Conservation (phyloP, 2,888 invertebrate species). For the Microctonus brassicae region DNA sequence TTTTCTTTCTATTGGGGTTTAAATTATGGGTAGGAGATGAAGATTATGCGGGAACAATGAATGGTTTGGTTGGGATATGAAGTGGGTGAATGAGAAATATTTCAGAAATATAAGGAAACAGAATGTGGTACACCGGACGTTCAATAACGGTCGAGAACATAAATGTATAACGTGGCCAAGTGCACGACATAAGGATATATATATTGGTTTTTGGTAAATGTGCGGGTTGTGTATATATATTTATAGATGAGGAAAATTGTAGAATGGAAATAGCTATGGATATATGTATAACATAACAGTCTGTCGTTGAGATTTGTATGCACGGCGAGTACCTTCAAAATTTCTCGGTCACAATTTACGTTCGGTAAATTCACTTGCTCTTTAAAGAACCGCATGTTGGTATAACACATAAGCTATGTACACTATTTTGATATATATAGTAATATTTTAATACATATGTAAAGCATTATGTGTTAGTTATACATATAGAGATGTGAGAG, state of each 20-base stretch:
- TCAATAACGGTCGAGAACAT: background rate
- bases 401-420: background rate
- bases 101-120: conserved; percentile 17
- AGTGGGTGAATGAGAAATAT: background rate
- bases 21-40: background rate
- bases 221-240: background rate
- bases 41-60: background rate
- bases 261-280: background rate
- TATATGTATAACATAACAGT: background rate
- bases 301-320: background rate
- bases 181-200: background rate
- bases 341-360: background rate
- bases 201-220: background rate
- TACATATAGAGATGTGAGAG: background rate
- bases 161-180: conserved; percentile 7
- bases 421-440: background rate
- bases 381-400: background rate
- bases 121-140: conserved; percentile 4
- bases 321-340: background rate
- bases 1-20: background rate
- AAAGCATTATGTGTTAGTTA: too few species aligned
- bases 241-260: background rate
- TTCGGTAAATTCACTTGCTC: background rate
- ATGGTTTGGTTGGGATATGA: background rate
- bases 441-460: too few species aligned